Evolutionary conservation across 2,888 invertebrate species (phyloP), one percentile per base, ranked within the genome.

Genomic region (Lycophotia porphyrea): DNA sequence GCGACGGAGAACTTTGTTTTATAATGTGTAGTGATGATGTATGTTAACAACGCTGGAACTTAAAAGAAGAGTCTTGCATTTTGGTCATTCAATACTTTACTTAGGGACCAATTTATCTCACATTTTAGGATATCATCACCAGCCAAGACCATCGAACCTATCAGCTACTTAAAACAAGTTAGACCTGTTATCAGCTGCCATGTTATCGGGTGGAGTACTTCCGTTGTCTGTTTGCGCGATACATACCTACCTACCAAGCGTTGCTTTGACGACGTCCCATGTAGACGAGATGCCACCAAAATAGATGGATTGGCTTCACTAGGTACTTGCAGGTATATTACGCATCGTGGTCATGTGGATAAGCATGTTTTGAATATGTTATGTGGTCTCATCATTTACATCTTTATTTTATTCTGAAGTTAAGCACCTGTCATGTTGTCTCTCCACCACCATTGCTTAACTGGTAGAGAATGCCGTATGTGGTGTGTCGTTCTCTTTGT

Each of bases 151-250:
- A 21, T 58, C 65, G 68, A 76, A 85, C 71, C 60, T 65, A 64
- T 66, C 66, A 81, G 67, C 61, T 71, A 68, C 60, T 74, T 74
- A 78, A 73, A 83, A 83, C 84, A 82, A 82, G 68, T 65, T 61
- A 73, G 78, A 66, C 76, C 36, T 27, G 76, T 85, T 82, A 87
- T 88, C 87, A 86, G 85, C 79, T 65, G 60, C 65, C 66, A 64
- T 80, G 66, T 74, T 89, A 89, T 89, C 89, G 76, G 84, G 65
- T 89, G 87, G 42, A 82, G 88, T 80, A 84, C 89, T 88, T 89
- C 90, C 89, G 89, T 61, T 71, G 34, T 44, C 13, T 84, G 87
- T 84, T 84, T 86, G 72, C 78, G 66, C 49, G 55, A 27, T 75
- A 80, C 84, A 49, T 69, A 58, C 47, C 36, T 24, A 21, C 21